Base-by-base conservation (phyloP, 2,888 invertebrate genomes). In the Dryocosmus kuriphilus region DNA sequence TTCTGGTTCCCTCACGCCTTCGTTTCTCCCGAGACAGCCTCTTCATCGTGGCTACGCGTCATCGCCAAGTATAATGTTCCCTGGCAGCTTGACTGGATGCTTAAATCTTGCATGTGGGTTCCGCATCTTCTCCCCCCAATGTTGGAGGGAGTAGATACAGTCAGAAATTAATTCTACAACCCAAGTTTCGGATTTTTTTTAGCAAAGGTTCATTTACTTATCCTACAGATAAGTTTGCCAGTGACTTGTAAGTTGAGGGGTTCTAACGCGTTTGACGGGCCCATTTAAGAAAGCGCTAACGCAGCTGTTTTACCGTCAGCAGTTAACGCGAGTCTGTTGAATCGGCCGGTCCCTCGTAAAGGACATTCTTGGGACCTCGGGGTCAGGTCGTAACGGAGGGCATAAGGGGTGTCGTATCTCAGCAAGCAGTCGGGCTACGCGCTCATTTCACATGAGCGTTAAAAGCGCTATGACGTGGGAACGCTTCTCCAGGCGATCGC, bases 51-150 rank as follows among this genome's bases (percentile, higher is more conserved):
- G 77, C 83, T 88, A 88, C 88, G 88, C 90, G 90, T 90, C 90
- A 90, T 90, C 90, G 89, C 90, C 89, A 85, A 89, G 89, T 90
- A 90, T 90, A 88, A 89, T 88, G 88, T 87, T 88, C 87, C 86
- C 86, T 85, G 79, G 79, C 85, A 86, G 83, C 85, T 84, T 80
- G 80, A 80, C 81, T 79, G 78, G 79, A 83, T 83, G 81, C 85
- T 85, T 80, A 83, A 82, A 85, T 86, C 84, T 86, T 85, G 83
- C 55, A 57, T 60, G 67, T 35, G 51, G n/a, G 57, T 61, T 51
- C 73, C n/a, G 32, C 57, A 35, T 16, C 41, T 41, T 41, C 41
- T 41, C 41, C 41, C 41, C 62, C 35, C 57, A n/a, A 24, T 27
- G 63, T 38, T 24, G 24, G 41, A 73, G 61, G 57, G 63, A 65